Conservation (phyloP, 2,113 vertebrate species). For the Chroicocephalus ridibundus region DNA sequence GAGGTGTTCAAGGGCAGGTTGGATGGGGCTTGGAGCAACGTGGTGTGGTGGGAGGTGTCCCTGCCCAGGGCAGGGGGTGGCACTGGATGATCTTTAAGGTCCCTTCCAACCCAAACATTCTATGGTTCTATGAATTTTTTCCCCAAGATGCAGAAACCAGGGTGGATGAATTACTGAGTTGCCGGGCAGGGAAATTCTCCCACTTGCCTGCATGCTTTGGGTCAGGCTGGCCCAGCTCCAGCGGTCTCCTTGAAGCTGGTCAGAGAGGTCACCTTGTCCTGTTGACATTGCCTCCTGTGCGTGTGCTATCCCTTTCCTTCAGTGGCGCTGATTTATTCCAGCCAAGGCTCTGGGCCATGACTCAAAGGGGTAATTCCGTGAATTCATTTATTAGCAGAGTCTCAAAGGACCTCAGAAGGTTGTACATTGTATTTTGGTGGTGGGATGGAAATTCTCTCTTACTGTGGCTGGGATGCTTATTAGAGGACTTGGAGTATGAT, state of each 20-base stretch:
- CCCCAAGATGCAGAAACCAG: neutral
- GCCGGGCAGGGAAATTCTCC: neutral
- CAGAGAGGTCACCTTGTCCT: neutral
- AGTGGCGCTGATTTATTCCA: neutral
- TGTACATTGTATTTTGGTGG: neutral
- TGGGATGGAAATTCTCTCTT: neutral
- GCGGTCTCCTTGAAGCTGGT: neutral
- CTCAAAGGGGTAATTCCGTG: neutral
- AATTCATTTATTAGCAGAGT: neutral
- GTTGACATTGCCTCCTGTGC: neutral
- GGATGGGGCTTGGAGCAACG: too few species aligned
- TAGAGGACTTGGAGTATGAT: neutral
- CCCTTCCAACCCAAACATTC: neutral
- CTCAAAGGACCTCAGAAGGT: neutral
- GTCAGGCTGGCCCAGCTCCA: neutral
- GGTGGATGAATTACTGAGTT: neutral
- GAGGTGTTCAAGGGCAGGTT: too few species aligned
- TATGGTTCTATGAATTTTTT: neutral
- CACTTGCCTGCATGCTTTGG: neutral
- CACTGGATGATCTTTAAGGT: neutral
- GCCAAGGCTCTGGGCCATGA: neutral
- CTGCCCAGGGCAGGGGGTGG: too few species aligned
- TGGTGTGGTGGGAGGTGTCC: too few species aligned
- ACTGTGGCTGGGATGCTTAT: neutral
- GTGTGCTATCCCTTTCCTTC: neutral